phyloP scores from a whole-genome alignment of 2,888 invertebrate species.

The Coleophora deauratella region DNA sequence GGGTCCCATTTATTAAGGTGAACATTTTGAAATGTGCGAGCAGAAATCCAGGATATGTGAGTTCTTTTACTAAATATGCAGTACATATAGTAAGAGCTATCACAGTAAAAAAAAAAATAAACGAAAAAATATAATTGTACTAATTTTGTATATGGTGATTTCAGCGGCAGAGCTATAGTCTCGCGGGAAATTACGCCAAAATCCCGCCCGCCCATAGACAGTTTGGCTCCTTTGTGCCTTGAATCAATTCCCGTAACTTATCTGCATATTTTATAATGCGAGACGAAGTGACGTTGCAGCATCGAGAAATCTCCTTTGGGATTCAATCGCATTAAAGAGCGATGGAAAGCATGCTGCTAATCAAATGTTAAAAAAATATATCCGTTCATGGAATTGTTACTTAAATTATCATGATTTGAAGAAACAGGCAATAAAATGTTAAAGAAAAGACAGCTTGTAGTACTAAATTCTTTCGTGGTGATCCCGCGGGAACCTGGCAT shows the following conservation, averaged over 20 bases:
- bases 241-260: slow-evolving; percentile 73
- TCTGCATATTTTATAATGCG: slow-evolving; percentile 71
- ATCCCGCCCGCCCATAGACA: slow-evolving; percentile 59
- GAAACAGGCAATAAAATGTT: no score
- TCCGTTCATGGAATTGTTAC: neutral
- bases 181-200: slow-evolving; percentile 70
- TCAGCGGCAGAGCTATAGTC: slow-evolving; percentile 37
- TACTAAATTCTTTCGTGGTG: neutral
- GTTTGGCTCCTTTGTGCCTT: slow-evolving; percentile 62
- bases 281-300: slow-evolving; percentile 54
- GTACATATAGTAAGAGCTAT: no score
- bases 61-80: no score
- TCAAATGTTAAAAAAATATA: slow-evolving; percentile 19
- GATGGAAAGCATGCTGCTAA: slow-evolving; percentile 19
- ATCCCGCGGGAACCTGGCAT: slow-evolving; percentile 1
- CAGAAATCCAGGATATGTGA: no score
- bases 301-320: slow-evolving; percentile 39
- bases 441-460: no score
- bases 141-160: no score
- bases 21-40: no score
- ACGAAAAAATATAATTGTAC: no score
- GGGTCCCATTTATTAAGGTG: no score
- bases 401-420: neutral
- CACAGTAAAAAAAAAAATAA: no score
- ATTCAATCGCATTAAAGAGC: slow-evolving; percentile 32